phyloP scores from a whole-genome alignment of 2,888 invertebrate genomes.

The Pristionchus exspectatus region DNA sequence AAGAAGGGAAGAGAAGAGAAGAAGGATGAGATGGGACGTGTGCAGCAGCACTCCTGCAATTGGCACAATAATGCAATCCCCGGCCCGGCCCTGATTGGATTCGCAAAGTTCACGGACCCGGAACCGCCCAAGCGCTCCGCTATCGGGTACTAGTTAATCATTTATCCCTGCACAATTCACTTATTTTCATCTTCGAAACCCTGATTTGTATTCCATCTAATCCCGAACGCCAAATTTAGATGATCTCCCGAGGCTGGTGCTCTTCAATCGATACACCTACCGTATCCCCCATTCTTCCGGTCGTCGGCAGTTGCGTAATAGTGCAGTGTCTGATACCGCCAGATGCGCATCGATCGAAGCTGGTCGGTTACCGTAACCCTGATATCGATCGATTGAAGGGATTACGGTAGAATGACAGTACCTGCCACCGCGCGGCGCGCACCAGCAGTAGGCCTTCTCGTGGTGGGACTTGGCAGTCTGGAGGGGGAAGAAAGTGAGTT shows the following conservation, averaged over 20 bases:
- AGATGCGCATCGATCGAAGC: slow-evolving; percentile 62
- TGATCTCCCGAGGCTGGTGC: no score
- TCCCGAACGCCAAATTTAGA: no score
- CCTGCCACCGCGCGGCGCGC: slow-evolving; percentile 40
- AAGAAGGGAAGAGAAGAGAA: background rate
- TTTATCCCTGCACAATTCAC: background rate
- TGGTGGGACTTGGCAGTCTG: slow-evolving; percentile 52
- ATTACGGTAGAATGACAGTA: background rate
- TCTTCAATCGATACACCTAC: background rate
- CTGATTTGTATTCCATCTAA: no score
- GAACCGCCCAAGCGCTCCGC: background rate
- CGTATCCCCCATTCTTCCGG: background rate
- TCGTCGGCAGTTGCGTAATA: background rate
- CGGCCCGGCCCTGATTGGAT: slow-evolving; percentile 5
- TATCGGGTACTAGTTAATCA: background rate
- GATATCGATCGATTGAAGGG: background rate
- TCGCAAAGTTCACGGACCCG: background rate
- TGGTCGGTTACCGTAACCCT: slow-evolving; percentile 59
- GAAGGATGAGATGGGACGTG: background rate
- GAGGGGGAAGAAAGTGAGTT: background rate
- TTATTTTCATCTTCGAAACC: no score
- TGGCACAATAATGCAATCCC: slow-evolving; percentile 33
- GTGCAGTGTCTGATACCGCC: slow-evolving; percentile 66
- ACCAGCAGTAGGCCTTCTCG: slow-evolving; percentile 65
- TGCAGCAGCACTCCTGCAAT: slow-evolving; percentile 26